Base-by-base conservation (phyloP, 2,113 vertebrate genomes). In the Eubucco bourcierii region DNA sequence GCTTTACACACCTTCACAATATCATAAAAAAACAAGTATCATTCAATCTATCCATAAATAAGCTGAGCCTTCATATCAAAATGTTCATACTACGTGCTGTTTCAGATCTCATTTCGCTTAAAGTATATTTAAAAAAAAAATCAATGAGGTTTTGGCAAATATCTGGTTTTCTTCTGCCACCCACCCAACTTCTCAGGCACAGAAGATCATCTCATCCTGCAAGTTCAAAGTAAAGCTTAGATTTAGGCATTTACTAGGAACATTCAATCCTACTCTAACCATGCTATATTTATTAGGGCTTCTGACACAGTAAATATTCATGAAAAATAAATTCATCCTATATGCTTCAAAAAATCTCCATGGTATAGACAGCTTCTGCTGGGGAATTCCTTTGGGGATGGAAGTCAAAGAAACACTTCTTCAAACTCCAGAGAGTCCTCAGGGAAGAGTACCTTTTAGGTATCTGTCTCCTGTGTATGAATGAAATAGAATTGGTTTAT, bases 321-420 rank as follows among this genome's bases (percentile, higher is more conserved):
- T 94, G 10, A 79, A 83, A 81, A 85, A 73, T 56, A 94, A 92
- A 95, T 88, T 73, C 8, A 58, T 89, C 47, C 88, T 86, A 90
- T 52, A 63, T 87, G 91, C 15, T 58, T 76, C 21, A 41, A 70
- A 66, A 80, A 61, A 31, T 70, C 47, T 67, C 34, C 21, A 7
- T 70, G 31, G 33, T 7, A 64, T 10, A 84, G 61, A 56, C 66
- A 80, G 34, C 44, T 90, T 76, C 68, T 87, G 55, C 41, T 66
- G 8, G n/a, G n/a, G n/a, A n/a, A n/a, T n/a, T n/a, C 18, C n/a
- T 75, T 61, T 47, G 28, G 10, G 34, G 13, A 29, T 56, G 33
- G 10, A 74, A 87, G 18, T 46, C 41, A 46, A 33, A 66, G 15
- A 24, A 67, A 6, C 17, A 24, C 50, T 75, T 46, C 34, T 55